Conservation (phyloP, 2,797 vertebrate genomes). For the Silurus aristotelis region DNA sequence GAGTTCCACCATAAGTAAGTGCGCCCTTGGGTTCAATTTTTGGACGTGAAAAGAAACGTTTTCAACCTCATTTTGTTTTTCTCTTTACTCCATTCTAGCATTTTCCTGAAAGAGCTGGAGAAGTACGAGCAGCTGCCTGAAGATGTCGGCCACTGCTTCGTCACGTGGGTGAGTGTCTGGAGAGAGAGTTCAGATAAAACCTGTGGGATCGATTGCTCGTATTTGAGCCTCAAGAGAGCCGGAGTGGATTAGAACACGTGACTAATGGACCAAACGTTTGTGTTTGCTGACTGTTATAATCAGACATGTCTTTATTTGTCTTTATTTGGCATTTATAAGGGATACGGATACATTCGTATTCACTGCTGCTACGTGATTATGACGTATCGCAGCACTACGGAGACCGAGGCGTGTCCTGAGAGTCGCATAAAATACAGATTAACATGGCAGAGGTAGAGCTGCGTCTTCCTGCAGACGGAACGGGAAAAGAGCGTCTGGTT, state of each 20-base stretch:
- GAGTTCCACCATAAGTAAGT: conserved; percentile 98
- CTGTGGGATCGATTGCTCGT: not conserved
- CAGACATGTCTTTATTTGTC: too few relatives aligned
- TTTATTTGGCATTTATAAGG: too few relatives aligned
- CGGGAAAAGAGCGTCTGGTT: too few relatives aligned
- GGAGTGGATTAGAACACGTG: not conserved
- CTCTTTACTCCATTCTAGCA: conserved; percentile 69
- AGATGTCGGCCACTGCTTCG: conserved; percentile 97
- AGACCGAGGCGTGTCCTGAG: too few relatives aligned
- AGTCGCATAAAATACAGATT: too few relatives aligned
- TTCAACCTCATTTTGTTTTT: not conserved
- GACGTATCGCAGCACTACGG: too few relatives aligned
- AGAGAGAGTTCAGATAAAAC: not conserved
- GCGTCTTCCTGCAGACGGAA: too few relatives aligned
- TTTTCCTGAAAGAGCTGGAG: conserved; percentile 97
- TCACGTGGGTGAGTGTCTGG: conserved; percentile 91
- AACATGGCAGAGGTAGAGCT: too few relatives aligned
- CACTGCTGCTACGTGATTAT: too few relatives aligned
- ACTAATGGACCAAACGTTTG: not conserved
- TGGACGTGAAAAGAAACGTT: not conserved
- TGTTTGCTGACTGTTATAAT: too few relatives aligned
- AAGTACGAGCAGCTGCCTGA: conserved; percentile 98
- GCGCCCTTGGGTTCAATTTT: not conserved
- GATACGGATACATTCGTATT: too few relatives aligned
- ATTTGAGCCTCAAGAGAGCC: not conserved